Percentiles rank a stretch among this genome's conserved stretches.
Conservation (phyloP, 2,888 invertebrate genomes). For the Spodoptera picta region DNA sequence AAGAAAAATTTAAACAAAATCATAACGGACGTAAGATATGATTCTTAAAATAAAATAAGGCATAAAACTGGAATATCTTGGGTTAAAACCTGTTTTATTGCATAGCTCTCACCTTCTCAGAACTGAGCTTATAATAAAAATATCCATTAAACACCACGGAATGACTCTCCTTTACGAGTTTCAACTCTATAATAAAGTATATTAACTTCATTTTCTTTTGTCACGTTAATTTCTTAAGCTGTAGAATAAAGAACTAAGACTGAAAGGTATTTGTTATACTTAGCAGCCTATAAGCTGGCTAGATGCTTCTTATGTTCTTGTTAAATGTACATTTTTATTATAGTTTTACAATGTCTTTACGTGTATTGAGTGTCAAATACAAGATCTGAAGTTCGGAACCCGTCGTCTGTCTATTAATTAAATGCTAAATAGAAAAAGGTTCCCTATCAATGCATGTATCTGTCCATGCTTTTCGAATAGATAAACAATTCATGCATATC, state of each 20-base stretch:
- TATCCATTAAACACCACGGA: conserved; percentile 32
- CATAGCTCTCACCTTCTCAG: conserved; percentile 35
- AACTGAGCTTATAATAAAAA: conserved; percentile 42
- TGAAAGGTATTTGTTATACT: conserved; percentile 15
- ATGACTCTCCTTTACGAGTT: conserved; percentile 15
- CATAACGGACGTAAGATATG: neutral
- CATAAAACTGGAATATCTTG: conserved; percentile 14
- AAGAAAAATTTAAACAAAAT: neutral
- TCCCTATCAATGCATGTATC: too few relatives aligned
- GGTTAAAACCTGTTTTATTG: conserved; percentile 40
- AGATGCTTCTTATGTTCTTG: neutral
- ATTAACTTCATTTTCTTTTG: conserved; percentile 25
- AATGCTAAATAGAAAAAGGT: too few relatives aligned
- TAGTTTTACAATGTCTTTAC: too few relatives aligned
- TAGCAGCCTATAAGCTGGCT: neutral
- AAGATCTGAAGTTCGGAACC: too few relatives aligned
- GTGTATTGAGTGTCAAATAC: too few relatives aligned
- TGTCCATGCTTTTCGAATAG: too few relatives aligned
- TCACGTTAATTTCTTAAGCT: conserved; percentile 26
- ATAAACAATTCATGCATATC: too few relatives aligned
- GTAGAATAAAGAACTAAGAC: conserved; percentile 12
- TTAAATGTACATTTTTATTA: neutral
- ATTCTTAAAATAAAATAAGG: conserved; percentile 12
- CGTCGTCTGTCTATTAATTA: too few relatives aligned
- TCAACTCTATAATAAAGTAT: conserved; percentile 26